Evolutionary conservation across 1,140 invertebrate species (phyloP), one percentile per base, ranked within the genome.

Genomic region (Cepaea nemoralis): DNA sequence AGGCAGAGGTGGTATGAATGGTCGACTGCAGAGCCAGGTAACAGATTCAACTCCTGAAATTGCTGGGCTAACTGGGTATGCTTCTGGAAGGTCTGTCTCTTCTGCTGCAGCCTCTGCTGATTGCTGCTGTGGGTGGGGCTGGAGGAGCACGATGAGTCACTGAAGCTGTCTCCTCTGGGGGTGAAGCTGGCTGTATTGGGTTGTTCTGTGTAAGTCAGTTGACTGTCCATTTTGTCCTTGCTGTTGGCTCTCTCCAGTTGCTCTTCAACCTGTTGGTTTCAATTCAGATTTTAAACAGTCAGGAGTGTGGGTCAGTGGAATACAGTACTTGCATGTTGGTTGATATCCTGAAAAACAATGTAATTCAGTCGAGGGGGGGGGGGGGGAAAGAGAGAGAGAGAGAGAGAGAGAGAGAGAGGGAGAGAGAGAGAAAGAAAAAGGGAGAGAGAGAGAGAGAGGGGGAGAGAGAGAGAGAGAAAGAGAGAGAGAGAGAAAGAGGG

Each of bases 1-100:
- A 24, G 27, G 19, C 31, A 77, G 37, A 3, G 6, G 6, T 48
- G 8, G 1, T 3, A n/a, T n/a, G n/a, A n/a, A n/a, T n/a, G n/a
- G n/a, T n/a, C 27, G 8, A 39, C 50, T 10, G 14, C 40, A 22
- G 59, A 24, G 19, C 35, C 55, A 27, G 89, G 83, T 37, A 71
- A 5, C 22, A 80, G 69, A 39, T 80, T 70, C 42, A 90, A 71
- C 69, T 89, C 85, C 80, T 90, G 90, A 84, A 90, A 88, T 69
- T 90, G 89, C 66, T 90, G 92, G 88, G 94, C 91, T 27, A 95
- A 93, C 0, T 95, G 94, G 83, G 94, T 94, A 87, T 96, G 95
- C 89, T 96, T 96, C 88, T 96, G 95, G 55, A 96, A 93, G 40
- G 95, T 93, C 88, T 96, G 95, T 6, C 95, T 92, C 89, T 96